These are phyloP conservation scores for Anas bahamensis DNA, from an alignment of 2,797 vertebrate species.

Conservation along the genomic window DNA sequence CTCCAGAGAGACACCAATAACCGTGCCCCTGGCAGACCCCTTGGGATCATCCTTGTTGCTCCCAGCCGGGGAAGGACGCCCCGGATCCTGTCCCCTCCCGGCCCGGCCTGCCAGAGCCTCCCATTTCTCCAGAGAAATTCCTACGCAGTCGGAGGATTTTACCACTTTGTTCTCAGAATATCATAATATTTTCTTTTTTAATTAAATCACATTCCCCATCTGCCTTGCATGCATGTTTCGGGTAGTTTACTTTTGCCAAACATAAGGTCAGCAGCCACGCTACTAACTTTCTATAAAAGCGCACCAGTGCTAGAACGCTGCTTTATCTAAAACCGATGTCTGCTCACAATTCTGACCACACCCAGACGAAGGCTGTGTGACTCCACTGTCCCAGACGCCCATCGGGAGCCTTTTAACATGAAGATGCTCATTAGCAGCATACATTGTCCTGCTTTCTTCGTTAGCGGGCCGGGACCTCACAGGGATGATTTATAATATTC, in stretches of 20 bases:
- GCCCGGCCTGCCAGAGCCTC: slow-evolving; percentile 14
- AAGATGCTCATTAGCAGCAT: not conserved
- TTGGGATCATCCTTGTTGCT: not conserved
- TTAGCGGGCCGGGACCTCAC: slow-evolving; percentile 7
- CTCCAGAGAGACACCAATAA: not conserved
- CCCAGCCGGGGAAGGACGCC: accelerated
- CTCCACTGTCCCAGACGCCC: slow-evolving; percentile 41
- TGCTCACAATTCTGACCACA: slow-evolving; percentile 51
- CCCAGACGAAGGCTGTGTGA: slow-evolving; percentile 19
- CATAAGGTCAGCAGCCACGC: slow-evolving; percentile 65
- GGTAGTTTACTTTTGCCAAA: slow-evolving; percentile 56
- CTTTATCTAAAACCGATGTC: slow-evolving; percentile 58
- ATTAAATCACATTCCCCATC: slow-evolving; percentile 51
- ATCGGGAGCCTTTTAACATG: slow-evolving; percentile 38
- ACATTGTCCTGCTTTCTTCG: slow-evolving; percentile 51
- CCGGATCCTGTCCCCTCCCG: not conserved
- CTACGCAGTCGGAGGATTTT: slow-evolving; percentile 28
- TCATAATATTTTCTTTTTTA: slow-evolving; percentile 66
- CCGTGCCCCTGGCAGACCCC: not conserved
- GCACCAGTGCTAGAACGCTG: not conserved
- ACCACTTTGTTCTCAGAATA: slow-evolving; percentile 53
- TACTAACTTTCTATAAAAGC: slow-evolving; percentile 53
- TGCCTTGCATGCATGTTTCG: slow-evolving; percentile 62
- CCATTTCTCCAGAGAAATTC: slow-evolving; percentile 48
- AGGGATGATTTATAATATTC: slow-evolving; percentile 16